Base-by-base conservation (phyloP, 2,113 vertebrate genomes). In the Mobula birostris region DNA sequence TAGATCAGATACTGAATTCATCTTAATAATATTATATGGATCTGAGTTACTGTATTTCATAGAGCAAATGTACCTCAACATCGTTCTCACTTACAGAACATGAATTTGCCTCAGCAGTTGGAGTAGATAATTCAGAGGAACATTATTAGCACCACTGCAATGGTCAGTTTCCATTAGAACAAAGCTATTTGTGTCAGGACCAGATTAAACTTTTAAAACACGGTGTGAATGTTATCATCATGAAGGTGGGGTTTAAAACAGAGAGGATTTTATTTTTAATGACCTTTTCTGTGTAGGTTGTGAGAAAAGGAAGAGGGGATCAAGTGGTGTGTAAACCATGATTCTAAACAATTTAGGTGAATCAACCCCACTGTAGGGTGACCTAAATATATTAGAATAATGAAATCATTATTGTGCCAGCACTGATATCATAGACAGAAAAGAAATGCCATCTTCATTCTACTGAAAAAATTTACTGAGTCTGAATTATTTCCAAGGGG, bases 311-410 rank as follows among this genome's bases (percentile, higher is more conserved):
- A 15, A 61, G 11, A 58, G 56, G 83, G 27, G 11, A 61, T 4
- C 11, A 61, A 24, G 27, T 61, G 56, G 29, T 9, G 12, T 61
- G 8, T 27, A 56, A 87, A 56, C 11, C 11, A 29, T 27, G 2
- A 61, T 87, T 87, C 83, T 87, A 3, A 61, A 87, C 56, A 61
- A 29, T 29, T 87, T 87, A 61, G 3, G 48, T 48, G 48, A 87
- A 61, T 87, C 11, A 3, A 91, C 7, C 36, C 17, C n/a, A 70
- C 63, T 91, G 61, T 17, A 70, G 87, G 63, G 14, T 91, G 87
- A 91, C 61, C 87, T 68, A 91, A 91, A 91, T 91, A 91, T 32
- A 66, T 70, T 91, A 68, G 87, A 91, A 68, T 91, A 36, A 68
- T 91, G 63, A 68, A 91, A 91, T 91, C 29, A 91, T 91, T 19